Percentiles rank a stretch among this genome's conserved stretches.
Evolutionary conservation across 1,140 invertebrate species (phyloP).

Genomic region (Planococcus citri): DNA sequence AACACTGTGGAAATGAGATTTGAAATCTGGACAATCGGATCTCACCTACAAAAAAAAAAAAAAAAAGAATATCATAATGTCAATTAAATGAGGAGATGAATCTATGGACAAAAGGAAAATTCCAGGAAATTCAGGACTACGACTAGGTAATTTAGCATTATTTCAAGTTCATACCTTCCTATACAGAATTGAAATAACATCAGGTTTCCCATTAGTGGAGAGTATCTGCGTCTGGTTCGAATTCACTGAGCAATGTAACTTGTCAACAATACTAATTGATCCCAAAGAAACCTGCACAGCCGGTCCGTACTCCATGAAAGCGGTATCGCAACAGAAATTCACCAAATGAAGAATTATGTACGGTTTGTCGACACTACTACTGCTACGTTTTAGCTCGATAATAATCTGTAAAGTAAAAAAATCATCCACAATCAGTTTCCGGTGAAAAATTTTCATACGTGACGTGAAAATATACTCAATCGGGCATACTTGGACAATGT

Average conservation of each 20-base stretch:
- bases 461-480: background rate
- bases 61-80: no score
- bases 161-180: slow-evolving; percentile 46
- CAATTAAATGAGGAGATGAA: no score
- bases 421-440: background rate
- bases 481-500: slow-evolving; percentile 49
- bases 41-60: slow-evolving; percentile 43
- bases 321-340: slow-evolving; percentile 56
- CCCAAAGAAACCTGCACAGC: slow-evolving; percentile 60
- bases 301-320: slow-evolving; percentile 64
- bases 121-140: no score
- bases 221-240: slow-evolving; percentile 65
- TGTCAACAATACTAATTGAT: slow-evolving; percentile 60
- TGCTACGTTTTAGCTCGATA: slow-evolving; percentile 44
- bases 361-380: slow-evolving; percentile 51
- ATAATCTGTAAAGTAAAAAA: slow-evolving; percentile 31
- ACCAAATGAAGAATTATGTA: slow-evolving; percentile 62
- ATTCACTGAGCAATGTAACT: slow-evolving; percentile 56
- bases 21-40: slow-evolving; percentile 71
- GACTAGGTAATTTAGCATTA: background rate
- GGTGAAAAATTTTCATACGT: no score
- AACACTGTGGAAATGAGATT: slow-evolving; percentile 63
- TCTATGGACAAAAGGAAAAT: no score
- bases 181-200: slow-evolving; percentile 59
- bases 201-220: slow-evolving; percentile 43